Conservation (phyloP, 2,888 invertebrate genomes). For the Listrodromus nycthemerus region DNA sequence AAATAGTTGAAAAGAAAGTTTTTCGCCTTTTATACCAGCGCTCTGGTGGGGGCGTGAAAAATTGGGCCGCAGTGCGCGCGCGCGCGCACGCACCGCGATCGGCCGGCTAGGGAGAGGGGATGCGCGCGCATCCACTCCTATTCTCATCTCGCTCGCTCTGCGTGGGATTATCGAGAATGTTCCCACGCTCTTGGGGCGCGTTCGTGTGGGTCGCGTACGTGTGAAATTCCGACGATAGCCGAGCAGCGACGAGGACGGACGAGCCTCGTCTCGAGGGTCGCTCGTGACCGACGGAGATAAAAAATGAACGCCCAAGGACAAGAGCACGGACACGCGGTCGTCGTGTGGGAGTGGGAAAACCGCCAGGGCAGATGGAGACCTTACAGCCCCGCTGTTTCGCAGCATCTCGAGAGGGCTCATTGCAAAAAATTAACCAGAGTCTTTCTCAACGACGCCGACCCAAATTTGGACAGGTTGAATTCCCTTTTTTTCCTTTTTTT, state of each 20-base stretch:
- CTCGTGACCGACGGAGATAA: slow-evolving; percentile 29
- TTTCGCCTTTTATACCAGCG: background rate
- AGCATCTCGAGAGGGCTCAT: slow-evolving; percentile 93
- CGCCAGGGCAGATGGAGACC: slow-evolving; percentile 92
- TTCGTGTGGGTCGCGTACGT: slow-evolving; percentile 73
- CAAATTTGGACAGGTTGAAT: slow-evolving; percentile 88
- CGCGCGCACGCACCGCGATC: slow-evolving; percentile 19
- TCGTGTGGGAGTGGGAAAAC: slow-evolving; percentile 93
- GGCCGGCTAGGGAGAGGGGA: slow-evolving; percentile 33
- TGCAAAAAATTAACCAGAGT: slow-evolving; percentile 93
- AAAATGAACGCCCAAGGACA: slow-evolving; percentile 85
- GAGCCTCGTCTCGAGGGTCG: background rate
- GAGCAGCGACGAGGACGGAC: slow-evolving; percentile 4
- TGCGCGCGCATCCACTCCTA: background rate
- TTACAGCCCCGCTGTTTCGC: slow-evolving; percentile 93
- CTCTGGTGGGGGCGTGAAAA: slow-evolving; percentile 28
- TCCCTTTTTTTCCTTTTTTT: slow-evolving; percentile 13
- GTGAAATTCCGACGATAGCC: slow-evolving; percentile 75
- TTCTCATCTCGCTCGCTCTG: slow-evolving; percentile 40
- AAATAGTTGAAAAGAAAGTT: background rate
- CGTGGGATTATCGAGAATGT: slow-evolving; percentile 81
- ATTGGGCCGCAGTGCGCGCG: slow-evolving; percentile 43
- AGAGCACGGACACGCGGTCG: slow-evolving; percentile 88
- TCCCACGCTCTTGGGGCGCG: slow-evolving; percentile 79
- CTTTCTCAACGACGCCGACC: slow-evolving; percentile 94